Conservation (phyloP, 2,113 vertebrate genomes). For the Crotalus horridus region DNA sequence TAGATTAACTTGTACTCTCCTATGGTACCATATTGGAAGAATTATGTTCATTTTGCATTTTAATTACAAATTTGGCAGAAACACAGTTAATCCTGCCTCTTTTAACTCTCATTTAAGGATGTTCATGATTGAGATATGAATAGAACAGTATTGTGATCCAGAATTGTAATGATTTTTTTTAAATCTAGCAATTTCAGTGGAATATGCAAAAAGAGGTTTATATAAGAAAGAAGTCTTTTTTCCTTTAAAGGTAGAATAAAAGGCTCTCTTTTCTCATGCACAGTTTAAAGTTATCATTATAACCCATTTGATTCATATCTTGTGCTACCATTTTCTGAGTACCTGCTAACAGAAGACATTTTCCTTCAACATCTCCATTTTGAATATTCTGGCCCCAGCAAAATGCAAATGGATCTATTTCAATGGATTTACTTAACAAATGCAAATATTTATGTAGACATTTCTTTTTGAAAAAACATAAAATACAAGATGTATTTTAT, state of each 20-base stretch:
- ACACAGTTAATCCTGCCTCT: slow-evolving; percentile 57
- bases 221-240: slow-evolving; percentile 33
- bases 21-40: slow-evolving; percentile 63
- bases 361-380: slow-evolving; percentile 21
- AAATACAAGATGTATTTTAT: background rate
- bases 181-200: slow-evolving; percentile 40
- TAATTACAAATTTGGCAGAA: slow-evolving; percentile 62
- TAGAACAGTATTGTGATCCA: slow-evolving; percentile 43
- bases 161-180: slow-evolving; percentile 47
- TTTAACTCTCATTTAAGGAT: slow-evolving; percentile 49
- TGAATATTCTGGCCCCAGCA: background rate
- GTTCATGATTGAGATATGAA: slow-evolving; percentile 47
- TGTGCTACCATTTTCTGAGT: slow-evolving; percentile 20
- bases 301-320: slow-evolving; percentile 15
- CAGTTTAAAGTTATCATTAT: slow-evolving; percentile 31
- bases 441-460: background rate
- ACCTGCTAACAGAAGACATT: slow-evolving; percentile 7
- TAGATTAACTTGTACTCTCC: slow-evolving; percentile 57
- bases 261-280: slow-evolving; percentile 21
- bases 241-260: slow-evolving; percentile 11
- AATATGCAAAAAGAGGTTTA: slow-evolving; percentile 37
- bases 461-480: background rate
- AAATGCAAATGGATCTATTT: slow-evolving; percentile 9
- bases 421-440: background rate
- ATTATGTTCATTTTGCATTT: slow-evolving; percentile 64